phyloP scores from a whole-genome alignment of 2,888 invertebrate species.

The Nymphalis c-album region DNA sequence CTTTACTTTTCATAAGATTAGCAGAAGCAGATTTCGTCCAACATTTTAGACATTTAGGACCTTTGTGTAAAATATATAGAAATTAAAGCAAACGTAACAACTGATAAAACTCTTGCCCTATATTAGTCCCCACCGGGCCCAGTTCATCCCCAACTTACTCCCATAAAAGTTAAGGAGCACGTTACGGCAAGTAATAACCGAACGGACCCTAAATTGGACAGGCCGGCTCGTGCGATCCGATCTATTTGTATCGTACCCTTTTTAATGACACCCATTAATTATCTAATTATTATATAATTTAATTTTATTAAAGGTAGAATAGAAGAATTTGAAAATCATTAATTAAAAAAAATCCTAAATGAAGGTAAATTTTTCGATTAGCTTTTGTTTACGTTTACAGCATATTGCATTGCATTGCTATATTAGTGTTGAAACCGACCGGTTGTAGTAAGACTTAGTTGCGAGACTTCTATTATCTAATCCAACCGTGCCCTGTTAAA shows the following conservation, averaged over 20 bases:
- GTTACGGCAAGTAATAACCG: conserved; percentile 78
- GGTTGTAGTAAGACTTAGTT: conserved; percentile 22
- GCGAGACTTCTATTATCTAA: conserved; percentile 30
- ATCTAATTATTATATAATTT: conserved; percentile 26
- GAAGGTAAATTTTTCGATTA: background rate
- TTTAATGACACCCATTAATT: conserved; percentile 35
- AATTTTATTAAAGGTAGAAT: conserved; percentile 10
- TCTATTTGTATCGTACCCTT: conserved; percentile 37
- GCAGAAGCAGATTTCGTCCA: no score
- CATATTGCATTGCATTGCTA: conserved; percentile 3
- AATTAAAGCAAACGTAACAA: conserved; percentile 62
- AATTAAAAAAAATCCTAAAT: no score
- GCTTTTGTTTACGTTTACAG: conserved; percentile 1
- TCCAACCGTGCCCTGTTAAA: conserved; percentile 21
- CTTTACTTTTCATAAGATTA: no score
- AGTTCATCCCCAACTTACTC: conserved; percentile 69
- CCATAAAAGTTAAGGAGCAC: conserved; percentile 80
- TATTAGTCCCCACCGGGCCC: conserved; percentile 64
- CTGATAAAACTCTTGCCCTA: conserved; percentile 72
- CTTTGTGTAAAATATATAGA: conserved; percentile 59
- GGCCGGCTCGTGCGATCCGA: conserved; percentile 34
- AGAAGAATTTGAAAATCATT: no score
- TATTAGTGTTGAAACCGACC: conserved; percentile 4
- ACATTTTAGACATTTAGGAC: no score
- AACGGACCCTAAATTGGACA: conserved; percentile 66